phyloP scores from a whole-genome alignment of 2,888 invertebrate species.

The Smittia sp. region DNA sequence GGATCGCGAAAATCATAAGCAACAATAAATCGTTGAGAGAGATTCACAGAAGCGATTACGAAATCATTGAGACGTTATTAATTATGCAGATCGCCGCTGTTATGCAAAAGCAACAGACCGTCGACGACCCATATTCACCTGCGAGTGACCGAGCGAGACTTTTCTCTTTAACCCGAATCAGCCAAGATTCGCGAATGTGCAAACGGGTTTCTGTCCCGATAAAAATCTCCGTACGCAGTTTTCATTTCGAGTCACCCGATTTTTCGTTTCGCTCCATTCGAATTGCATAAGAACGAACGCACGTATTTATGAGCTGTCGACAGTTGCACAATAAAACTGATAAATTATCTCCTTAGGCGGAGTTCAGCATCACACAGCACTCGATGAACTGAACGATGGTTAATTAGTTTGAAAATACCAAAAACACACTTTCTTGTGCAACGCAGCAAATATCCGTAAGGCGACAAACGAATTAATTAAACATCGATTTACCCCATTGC shows the following conservation, averaged over 20 bases:
- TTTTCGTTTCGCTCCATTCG: not conserved
- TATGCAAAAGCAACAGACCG: not conserved
- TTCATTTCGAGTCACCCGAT: constrained; percentile 25
- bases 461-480: not conserved
- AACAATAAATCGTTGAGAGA: not conserved
- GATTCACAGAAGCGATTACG: not conserved
- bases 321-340: constrained; percentile 13
- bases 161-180: not conserved
- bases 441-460: too few relatives aligned
- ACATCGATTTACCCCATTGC: constrained; percentile 13
- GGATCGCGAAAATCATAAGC: too few relatives aligned
- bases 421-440: too few relatives aligned
- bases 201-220: not conserved
- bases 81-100: not conserved
- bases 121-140: not conserved
- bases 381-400: too few relatives aligned
- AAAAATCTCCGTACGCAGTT: not conserved
- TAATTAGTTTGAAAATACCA: too few relatives aligned
- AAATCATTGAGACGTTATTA: constrained; percentile 7
- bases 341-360: constrained; percentile 25
- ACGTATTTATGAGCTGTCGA: constrained; percentile 2
- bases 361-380: not conserved
- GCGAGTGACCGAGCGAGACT: not conserved
- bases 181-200: not conserved
- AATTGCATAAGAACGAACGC: not conserved